Evolutionary conservation across 2,797 vertebrate genomes (phyloP).

Genomic region (Coracias cyanogaster): DNA sequence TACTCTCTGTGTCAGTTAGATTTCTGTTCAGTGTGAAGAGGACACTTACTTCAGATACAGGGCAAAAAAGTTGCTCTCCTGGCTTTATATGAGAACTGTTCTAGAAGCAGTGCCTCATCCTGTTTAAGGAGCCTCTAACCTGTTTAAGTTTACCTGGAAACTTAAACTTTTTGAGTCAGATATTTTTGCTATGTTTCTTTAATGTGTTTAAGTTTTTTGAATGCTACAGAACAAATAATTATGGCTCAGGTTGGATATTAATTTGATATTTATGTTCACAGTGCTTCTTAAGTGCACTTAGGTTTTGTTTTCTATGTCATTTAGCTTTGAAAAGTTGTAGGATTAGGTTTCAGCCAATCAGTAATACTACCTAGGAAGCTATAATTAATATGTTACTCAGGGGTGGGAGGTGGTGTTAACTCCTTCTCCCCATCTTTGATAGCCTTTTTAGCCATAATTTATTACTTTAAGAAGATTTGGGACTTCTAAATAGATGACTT

Average conservation of each 20-base stretch:
- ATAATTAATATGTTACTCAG: constrained; percentile 55
- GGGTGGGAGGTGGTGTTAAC: constrained; percentile 14
- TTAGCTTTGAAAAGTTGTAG: constrained; percentile 49
- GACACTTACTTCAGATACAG: neutral
- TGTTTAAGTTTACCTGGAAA: neutral
- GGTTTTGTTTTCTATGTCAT: constrained; percentile 12
- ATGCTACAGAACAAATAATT: neutral
- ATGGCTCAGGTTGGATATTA: neutral
- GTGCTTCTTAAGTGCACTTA: neutral
- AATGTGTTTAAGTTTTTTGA: neutral
- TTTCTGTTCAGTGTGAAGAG: neutral
- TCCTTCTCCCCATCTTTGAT: constrained; percentile 11
- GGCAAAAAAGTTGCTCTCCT: neutral
- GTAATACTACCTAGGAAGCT: constrained; percentile 54
- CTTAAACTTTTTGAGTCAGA: neutral
- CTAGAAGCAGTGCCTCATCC: neutral
- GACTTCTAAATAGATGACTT: neutral
- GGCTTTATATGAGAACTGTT: neutral
- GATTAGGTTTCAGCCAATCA: constrained; percentile 59
- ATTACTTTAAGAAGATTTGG: constrained; percentile 2
- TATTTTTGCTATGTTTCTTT: neutral
- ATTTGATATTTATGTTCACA: neutral
- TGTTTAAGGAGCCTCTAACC: neutral
- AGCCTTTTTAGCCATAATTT: neutral
- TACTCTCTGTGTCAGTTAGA: neutral